These are phyloP conservation scores for Xestia ashworthii DNA, from an alignment of 2,888 invertebrate genomes.

Conservation along the genomic window DNA sequence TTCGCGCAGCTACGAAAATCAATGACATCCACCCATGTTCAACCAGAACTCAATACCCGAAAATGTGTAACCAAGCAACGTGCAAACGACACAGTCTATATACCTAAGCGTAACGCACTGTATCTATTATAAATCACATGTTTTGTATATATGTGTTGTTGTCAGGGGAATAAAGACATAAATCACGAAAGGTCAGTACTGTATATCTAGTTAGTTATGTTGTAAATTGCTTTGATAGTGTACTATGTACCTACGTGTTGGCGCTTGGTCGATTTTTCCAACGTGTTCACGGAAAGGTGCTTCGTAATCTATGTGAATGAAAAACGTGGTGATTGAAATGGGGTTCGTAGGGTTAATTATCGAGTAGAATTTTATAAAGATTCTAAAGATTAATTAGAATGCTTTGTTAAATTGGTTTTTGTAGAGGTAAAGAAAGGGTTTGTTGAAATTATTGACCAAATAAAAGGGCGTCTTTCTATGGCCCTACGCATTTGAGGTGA, in stretches of 20 bases:
- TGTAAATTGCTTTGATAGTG: slow-evolving; percentile 54
- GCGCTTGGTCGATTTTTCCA: slow-evolving; percentile 53
- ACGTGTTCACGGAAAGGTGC: neutral
- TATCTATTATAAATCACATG: slow-evolving; percentile 75
- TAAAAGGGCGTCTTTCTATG: neutral
- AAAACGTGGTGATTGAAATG: neutral
- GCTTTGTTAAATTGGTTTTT: slow-evolving; percentile 1
- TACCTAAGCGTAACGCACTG: slow-evolving; percentile 72
- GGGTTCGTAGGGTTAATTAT: neutral
- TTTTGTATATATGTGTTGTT: slow-evolving; percentile 72
- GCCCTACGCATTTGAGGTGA: neutral
- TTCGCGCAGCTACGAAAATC: slow-evolving; percentile 57
- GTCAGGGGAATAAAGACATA: slow-evolving; percentile 70
- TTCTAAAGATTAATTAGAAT: neutral
- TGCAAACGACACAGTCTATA: slow-evolving; percentile 67
- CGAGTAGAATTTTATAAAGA: neutral
- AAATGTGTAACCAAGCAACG: slow-evolving; percentile 77
- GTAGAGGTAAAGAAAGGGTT: neutral
- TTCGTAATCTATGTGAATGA: slow-evolving; percentile 8
- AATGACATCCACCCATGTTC: slow-evolving; percentile 37
- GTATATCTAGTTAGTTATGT: slow-evolving; percentile 49
- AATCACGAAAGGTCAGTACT: slow-evolving; percentile 73
- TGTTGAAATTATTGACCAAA: slow-evolving; percentile 38
- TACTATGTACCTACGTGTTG: slow-evolving; percentile 8
- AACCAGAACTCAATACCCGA: slow-evolving; percentile 64